Evolutionary conservation across 92 coral and sea anemone species (phyloP).

Genomic region (Zoanthus solanderi): DNA sequence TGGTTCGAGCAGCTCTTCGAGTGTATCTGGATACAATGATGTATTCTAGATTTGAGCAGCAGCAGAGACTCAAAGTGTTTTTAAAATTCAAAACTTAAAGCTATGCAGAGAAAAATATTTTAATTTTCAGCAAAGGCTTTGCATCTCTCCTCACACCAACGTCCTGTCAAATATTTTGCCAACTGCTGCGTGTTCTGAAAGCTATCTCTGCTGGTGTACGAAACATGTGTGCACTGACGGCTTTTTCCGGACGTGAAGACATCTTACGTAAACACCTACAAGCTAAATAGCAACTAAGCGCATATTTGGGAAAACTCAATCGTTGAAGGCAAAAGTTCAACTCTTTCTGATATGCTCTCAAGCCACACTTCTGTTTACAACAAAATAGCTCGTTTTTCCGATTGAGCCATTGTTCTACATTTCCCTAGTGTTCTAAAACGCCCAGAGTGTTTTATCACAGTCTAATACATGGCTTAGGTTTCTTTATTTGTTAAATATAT

Average conservation of each 20-base stretch:
- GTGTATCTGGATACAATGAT: conserved; percentile 64
- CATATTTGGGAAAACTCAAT: conserved; percentile 70
- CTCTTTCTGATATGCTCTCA: not conserved
- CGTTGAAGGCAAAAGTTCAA: conserved; percentile 67
- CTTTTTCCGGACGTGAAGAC: conserved; percentile 64
- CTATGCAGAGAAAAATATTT: conserved; percentile 70
- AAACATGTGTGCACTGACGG: conserved; percentile 69
- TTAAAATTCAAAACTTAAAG: conserved; percentile 78
- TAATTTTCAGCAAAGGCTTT: conserved; percentile 77
- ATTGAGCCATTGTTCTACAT: conserved; percentile 40
- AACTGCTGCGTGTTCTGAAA: conserved; percentile 49
- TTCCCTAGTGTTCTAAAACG: too few species aligned
- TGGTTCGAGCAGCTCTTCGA: conserved; percentile 69
- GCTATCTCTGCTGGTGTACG: conserved; percentile 60
- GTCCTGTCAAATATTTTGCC: conserved; percentile 66
- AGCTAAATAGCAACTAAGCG: conserved; percentile 70
- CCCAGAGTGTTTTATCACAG: too few species aligned
- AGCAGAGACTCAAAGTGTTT: conserved; percentile 68
- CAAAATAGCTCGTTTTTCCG: conserved; percentile 53
- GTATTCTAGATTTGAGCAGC: conserved; percentile 64
- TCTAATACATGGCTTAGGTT: too few species aligned
- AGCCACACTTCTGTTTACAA: conserved; percentile 77
- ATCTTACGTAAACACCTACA: conserved; percentile 59
- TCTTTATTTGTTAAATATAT: not conserved
- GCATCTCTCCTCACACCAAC: conserved; percentile 69